Base-by-base conservation (phyloP, 1,140 invertebrate species). In the Lepidotrigona ventralis region DNA sequence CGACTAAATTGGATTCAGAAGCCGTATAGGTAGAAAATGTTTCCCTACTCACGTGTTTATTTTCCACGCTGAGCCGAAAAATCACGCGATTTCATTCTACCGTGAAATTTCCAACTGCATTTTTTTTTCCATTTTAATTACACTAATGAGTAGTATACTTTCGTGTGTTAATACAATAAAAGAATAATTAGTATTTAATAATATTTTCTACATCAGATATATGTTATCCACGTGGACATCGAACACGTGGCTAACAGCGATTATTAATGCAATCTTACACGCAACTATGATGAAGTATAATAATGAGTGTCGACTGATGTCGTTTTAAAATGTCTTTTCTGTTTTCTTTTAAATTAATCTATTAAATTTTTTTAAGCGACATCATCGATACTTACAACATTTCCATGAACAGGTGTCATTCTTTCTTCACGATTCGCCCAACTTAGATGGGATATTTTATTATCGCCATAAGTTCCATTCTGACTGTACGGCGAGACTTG, bases 331-430 rank as follows among this genome's bases (percentile, higher is more conserved):
- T 29, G 21, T 70, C 8, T 73, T 29, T 9, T n/a, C 9, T 54
- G 11, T 73, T 29, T 46, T 21, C 1, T 29, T 23, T 0, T 5
- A 29, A n/a, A 1, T 56, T n/a, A 46, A 46, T 46, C 39, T 46
- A 19, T 60, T 60, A 21, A 2, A 63, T 39, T 19, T 58, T n/a
- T 56, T n/a, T 58, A 12, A 54, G 23, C n/a, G 39, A 2, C n/a
- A 14, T 17, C 5, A 26, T 12, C n/a, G 26, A 71, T 83, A 87
- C 94, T 95, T 91, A 96, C 95, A 88, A 93, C 94, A 81, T 94
- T 93, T 56, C 95, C 95, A 91, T 94, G 94, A n/a, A 96, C 94
- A 15, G 96, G 96, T 85, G 96, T 96, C 92, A 96, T 95, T 95
- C 96, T 69, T 94, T 92, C 76, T 92, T 94, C 85, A 89, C 93